A percentile compares a stretch with the other conserved stretches of the same genome.
Conservation (phyloP, 2,113 vertebrate species). For the Hippocampus abdominalis region DNA sequence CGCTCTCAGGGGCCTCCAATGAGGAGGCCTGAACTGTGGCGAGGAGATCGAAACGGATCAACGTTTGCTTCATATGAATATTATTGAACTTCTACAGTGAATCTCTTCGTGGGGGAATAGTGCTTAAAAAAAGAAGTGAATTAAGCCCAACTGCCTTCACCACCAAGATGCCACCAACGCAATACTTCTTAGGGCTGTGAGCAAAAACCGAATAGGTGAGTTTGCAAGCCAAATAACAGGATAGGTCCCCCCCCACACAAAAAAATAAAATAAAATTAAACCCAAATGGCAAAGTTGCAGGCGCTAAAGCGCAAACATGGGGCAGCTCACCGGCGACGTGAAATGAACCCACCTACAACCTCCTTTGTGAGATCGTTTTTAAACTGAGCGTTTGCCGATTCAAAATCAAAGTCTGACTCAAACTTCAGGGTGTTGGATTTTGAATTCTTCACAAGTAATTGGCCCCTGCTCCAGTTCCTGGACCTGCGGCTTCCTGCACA, state of each 20-base stretch:
- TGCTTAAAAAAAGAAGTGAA: too few species aligned
- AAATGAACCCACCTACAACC: conserved; percentile 74
- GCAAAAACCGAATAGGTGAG: neutral
- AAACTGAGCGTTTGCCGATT: conserved; percentile 94
- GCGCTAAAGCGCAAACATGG: neutral
- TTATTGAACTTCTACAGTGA: too few species aligned
- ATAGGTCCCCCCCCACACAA: too few species aligned
- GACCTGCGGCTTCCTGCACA: conserved; percentile 83
- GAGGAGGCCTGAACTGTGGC: conserved; percentile 71
- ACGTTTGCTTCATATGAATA: neutral
- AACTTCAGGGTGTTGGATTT: conserved; percentile 89
- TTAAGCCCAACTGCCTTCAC: neutral
- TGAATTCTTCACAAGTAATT: conserved; percentile 79
- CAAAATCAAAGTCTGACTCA: conserved; percentile 97
- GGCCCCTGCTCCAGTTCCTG: conserved; percentile 87
- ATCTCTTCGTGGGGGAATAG: neutral
- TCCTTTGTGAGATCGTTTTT: conserved; percentile 90
- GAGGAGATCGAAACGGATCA: neutral
- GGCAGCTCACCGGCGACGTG: too few species aligned
- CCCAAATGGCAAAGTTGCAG: neutral
- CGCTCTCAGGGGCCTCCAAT: conserved; percentile 68
- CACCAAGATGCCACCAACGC: neutral
- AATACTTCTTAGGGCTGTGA: neutral
- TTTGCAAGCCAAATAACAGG: neutral
- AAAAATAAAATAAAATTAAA: too few species aligned